Percentiles rank a stretch among this genome's conserved stretches.
Evolutionary conservation across 2,888 invertebrate species (phyloP).

Genomic region (Scelioninae gen. 2): DNA sequence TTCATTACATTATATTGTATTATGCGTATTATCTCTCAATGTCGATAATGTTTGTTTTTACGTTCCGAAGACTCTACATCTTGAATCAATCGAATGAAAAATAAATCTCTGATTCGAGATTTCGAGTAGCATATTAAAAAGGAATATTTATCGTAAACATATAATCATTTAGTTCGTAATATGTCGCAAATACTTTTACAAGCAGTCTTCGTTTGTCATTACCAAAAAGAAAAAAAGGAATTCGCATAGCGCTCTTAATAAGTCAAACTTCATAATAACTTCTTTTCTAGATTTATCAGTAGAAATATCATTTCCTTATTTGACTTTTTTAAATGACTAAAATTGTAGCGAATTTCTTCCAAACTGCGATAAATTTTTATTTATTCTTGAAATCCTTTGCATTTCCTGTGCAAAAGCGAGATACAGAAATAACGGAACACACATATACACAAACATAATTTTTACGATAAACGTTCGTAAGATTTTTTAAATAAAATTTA

Average conservation of each 20-base stretch:
- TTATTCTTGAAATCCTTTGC: constrained; percentile 33
- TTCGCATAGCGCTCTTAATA: constrained; percentile 18
- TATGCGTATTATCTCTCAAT: constrained; percentile 42
- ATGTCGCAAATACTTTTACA: constrained; percentile 58
- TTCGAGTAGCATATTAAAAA: constrained; percentile 49
- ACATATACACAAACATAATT: constrained; percentile 40
- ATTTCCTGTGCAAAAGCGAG: constrained; percentile 4
- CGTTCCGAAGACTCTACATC: constrained; percentile 35
- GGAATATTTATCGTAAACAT: constrained; percentile 67
- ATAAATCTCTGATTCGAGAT: constrained; percentile 37
- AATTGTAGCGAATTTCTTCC: constrained; percentile 38
- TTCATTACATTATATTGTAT: constrained; percentile 34
- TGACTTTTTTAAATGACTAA: constrained; percentile 10
- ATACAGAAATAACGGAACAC: constrained; percentile 2
- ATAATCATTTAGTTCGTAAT: constrained; percentile 70
- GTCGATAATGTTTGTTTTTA: constrained; percentile 53
- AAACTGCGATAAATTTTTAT: constrained; percentile 21
- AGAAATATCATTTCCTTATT: constrained; percentile 28
- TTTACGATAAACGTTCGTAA: constrained; percentile 54
- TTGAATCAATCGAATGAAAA: constrained; percentile 41
- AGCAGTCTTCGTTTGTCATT: constrained; percentile 42
- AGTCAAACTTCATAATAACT: constrained; percentile 17
- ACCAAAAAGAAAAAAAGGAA: constrained; percentile 13
- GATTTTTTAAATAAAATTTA: constrained; percentile 56
- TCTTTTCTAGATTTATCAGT: constrained; percentile 32